A percentile compares a stretch with the other conserved stretches of the same genome.
Evolutionary conservation across 2,797 vertebrate genomes (phyloP).

Genomic region (Paedocypris micromegethes): DNA sequence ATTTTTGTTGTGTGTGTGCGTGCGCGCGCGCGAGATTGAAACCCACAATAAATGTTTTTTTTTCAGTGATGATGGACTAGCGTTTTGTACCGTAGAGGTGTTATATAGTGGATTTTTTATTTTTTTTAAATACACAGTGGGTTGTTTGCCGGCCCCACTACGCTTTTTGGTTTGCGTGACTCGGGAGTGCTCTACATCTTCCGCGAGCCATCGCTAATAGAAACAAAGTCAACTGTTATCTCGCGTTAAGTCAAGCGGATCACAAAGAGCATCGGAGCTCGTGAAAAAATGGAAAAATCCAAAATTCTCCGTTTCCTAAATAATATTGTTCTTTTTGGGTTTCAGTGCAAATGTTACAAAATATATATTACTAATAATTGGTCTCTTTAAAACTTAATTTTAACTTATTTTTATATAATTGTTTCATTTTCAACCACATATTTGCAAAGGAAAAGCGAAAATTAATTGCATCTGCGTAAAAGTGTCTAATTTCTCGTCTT

Average conservation of each 20-base stretch:
- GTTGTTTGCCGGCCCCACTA: constrained; percentile 21
- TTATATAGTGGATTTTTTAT: not conserved
- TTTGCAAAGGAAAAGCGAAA: no score
- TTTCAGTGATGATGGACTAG: not conserved
- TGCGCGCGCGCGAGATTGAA: not conserved
- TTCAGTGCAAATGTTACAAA: not conserved
- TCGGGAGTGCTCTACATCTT: constrained; percentile 65
- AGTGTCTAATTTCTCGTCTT: no score
- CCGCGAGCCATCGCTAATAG: constrained; percentile 67
- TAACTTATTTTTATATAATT: no score
- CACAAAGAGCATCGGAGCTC: constrained; percentile 60
- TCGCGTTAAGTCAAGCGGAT: constrained; percentile 67
- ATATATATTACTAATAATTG: not conserved
- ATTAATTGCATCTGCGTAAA: no score
- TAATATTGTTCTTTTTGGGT: not conserved
- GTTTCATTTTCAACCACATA: no score
- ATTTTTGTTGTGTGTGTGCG: constrained; percentile 4
- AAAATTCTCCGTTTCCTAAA: constrained; percentile 1
- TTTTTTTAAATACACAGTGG: not conserved
- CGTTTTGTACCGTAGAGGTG: no score
- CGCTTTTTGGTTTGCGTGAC: constrained; percentile 63
- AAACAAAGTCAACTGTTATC: constrained; percentile 70
- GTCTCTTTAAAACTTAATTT: no score
- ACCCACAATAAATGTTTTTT: not conserved
- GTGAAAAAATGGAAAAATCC: constrained; percentile 44